Conservation (phyloP, 2,888 invertebrate species). For the Plagodis dolabraria region DNA sequence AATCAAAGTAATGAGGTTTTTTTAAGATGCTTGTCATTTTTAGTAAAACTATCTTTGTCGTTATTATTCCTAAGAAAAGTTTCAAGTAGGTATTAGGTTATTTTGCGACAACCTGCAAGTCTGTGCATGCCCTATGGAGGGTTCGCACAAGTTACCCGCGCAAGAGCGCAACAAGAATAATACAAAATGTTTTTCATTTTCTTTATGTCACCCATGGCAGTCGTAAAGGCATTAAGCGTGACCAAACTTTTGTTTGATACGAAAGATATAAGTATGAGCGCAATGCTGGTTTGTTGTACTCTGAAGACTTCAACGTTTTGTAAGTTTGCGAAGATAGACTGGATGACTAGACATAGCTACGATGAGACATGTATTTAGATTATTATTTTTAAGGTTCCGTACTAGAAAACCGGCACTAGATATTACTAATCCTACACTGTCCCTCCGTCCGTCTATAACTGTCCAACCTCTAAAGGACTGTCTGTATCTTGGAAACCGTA, state of each 20-base stretch:
- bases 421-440: too few relatives aligned
- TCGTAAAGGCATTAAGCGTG: conserved; percentile 95
- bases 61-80: too few relatives aligned
- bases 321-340: conserved; percentile 17
- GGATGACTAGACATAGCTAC: conserved; percentile 19
- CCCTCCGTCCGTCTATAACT: too few relatives aligned
- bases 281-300: conserved; percentile 49
- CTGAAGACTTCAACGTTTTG: conserved; percentile 22
- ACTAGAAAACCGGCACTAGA: too few relatives aligned
- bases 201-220: conserved; percentile 94
- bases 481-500: too few relatives aligned
- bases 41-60: too few relatives aligned
- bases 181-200: conserved; percentile 94
- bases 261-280: conserved; percentile 77
- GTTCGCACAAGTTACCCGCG: conserved; percentile 77
- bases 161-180: conserved; percentile 85
- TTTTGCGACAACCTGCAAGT: conserved; percentile 39
- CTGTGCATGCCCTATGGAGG: conserved; percentile 61
- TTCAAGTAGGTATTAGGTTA: conserved; percentile 34
- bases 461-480: too few relatives aligned
- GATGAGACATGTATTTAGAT: background rate
- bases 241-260: conserved; percentile 89
- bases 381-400: too few relatives aligned
- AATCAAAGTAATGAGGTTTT: too few relatives aligned
- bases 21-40: too few relatives aligned